phyloP scores from a whole-genome alignment of 2,888 invertebrate genomes.

The Lithodes maja region DNA sequence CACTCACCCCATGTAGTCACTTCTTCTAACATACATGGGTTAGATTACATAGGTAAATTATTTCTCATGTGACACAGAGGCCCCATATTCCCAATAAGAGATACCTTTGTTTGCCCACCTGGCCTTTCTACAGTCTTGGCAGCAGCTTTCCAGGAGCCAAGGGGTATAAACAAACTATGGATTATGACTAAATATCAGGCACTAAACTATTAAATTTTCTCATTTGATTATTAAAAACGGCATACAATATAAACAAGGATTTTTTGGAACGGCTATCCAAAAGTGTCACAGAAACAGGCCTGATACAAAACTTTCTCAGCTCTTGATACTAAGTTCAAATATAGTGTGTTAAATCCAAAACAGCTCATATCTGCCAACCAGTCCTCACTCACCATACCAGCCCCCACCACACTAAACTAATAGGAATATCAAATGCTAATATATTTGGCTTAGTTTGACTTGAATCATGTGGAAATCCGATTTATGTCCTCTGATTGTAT shows the following conservation, averaged over 20 bases:
- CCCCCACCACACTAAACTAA: slow-evolving; percentile 36
- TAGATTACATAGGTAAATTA: too few species aligned
- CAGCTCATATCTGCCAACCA: background rate
- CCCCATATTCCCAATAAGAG: too few species aligned
- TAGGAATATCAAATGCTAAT: slow-evolving; percentile 46
- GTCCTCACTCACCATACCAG: slow-evolving; percentile 10
- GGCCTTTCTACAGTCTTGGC: too few species aligned
- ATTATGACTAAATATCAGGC: too few species aligned
- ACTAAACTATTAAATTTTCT: too few species aligned
- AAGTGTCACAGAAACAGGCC: slow-evolving; percentile 4
- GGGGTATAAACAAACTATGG: too few species aligned
- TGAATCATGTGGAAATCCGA: background rate
- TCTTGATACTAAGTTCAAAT: background rate
- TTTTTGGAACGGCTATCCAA: background rate
- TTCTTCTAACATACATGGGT: too few species aligned
- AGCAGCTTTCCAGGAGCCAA: too few species aligned
- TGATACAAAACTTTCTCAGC: slow-evolving; percentile 5
- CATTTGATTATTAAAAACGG: too few species aligned
- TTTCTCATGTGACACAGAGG: too few species aligned
- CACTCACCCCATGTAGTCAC: too few species aligned
- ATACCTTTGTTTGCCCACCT: too few species aligned
- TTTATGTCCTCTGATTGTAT: background rate
- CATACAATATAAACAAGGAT: background rate
- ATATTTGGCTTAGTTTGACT: slow-evolving; percentile 47
- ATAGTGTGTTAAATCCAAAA: background rate